phyloP scores from a whole-genome alignment of 2,888 invertebrate species.

The Agrenia bidenticulata region DNA sequence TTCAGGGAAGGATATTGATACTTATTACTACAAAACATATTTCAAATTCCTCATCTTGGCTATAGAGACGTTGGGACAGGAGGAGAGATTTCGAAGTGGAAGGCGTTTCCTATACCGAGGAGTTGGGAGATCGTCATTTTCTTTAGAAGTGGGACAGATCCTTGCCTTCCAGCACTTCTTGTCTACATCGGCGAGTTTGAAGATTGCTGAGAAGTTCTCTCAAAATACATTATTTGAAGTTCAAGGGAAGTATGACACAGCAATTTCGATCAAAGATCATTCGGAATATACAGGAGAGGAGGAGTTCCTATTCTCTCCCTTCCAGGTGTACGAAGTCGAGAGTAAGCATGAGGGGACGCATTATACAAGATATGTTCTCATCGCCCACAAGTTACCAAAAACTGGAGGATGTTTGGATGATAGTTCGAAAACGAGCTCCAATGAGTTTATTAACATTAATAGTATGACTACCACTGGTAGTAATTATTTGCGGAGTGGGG shows the following conservation, averaged over 20 bases:
- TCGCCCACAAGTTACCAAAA: constrained; percentile 13
- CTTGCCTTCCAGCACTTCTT: constrained; percentile 34
- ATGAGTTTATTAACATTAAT: too few species aligned
- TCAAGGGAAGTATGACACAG: constrained; percentile 28
- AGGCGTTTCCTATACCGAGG: constrained; percentile 30
- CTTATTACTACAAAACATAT: constrained; percentile 28
- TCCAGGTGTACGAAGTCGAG: constrained; percentile 28
- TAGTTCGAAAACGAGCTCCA: too few species aligned
- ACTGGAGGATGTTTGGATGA: too few species aligned
- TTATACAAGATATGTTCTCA: constrained; percentile 34
- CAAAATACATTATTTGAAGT: constrained; percentile 26
- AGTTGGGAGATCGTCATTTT: constrained; percentile 5
- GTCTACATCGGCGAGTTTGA: constrained; percentile 25
- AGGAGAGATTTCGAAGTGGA: constrained; percentile 1
- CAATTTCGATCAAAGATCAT: constrained; percentile 28
- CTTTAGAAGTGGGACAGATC: constrained; percentile 26
- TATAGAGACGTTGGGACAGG: constrained; percentile 20
- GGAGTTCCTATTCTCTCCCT: constrained; percentile 32
- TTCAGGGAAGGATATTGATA: constrained; percentile 29
- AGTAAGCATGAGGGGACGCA: constrained; percentile 30
- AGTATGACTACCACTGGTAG: too few species aligned
- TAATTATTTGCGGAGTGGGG: too few species aligned
- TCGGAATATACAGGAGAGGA: constrained; percentile 23
- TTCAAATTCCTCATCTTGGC: constrained; percentile 35
- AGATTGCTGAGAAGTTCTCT: constrained; percentile 28